Evolutionary conservation across 2,888 invertebrate genomes (phyloP).

Genomic region (Bruchidius siliquastri): DNA sequence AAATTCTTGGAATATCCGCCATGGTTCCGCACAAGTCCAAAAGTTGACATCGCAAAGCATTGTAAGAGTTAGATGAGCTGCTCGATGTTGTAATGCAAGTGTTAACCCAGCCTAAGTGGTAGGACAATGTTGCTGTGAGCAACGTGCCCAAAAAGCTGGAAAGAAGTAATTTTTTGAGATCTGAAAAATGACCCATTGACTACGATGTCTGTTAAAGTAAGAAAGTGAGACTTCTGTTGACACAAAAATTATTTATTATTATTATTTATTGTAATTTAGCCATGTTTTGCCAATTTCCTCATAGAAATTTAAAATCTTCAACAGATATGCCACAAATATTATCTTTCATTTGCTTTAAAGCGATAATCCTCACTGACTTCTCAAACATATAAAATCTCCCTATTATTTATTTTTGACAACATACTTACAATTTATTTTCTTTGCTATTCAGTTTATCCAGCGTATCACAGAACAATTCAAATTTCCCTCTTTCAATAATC

Average conservation of each 20-base stretch:
- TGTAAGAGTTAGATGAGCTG: conserved; percentile 54
- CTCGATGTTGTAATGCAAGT: conserved; percentile 52
- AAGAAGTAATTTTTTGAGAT: conserved; percentile 28
- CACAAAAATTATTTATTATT: too few species aligned
- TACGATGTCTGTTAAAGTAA: too few species aligned
- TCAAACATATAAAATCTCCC: too few species aligned
- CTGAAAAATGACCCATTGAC: too few species aligned
- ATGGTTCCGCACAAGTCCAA: conserved; percentile 82
- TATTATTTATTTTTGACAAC: too few species aligned
- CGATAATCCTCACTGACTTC: too few species aligned
- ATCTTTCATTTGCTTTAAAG: too few species aligned
- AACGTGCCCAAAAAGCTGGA: conserved; percentile 86
- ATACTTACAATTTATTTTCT: conserved; percentile 82
- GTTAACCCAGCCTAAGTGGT: conserved; percentile 88
- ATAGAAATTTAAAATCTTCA: too few species aligned
- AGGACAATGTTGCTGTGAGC: conserved; percentile 80
- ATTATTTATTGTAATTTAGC: too few species aligned
- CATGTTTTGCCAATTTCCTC: too few species aligned
- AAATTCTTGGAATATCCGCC: conserved; percentile 70
- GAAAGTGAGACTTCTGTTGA: too few species aligned
- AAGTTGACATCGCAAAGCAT: conserved; percentile 87
- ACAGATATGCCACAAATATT: too few species aligned
- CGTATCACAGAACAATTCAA: conserved; percentile 57
- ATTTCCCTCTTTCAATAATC: conserved; percentile 12
- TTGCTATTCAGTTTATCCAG: conserved; percentile 74